phyloP scores from a whole-genome alignment of 2,888 invertebrate species.

The Dendrolimus houi region DNA sequence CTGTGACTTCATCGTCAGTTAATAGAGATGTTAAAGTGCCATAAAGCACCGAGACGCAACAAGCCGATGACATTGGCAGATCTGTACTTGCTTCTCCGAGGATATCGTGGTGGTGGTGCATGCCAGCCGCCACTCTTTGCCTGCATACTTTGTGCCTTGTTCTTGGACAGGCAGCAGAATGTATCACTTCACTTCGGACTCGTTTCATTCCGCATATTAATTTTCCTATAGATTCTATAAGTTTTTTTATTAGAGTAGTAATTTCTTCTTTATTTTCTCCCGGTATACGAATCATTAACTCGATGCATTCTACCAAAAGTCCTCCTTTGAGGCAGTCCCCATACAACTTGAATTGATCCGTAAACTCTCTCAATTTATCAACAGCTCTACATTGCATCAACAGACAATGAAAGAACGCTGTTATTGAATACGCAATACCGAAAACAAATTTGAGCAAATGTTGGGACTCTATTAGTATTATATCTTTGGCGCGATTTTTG shows the following conservation, averaged over 20 bases:
- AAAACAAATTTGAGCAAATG: conserved; percentile 77
- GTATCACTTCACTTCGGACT: conserved; percentile 73
- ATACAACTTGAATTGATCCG: conserved; percentile 76
- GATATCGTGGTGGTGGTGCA: conserved; percentile 77
- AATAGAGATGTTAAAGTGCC: conserved; percentile 67
- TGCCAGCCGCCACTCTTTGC: conserved; percentile 50
- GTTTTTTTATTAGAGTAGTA: conserved; percentile 60
- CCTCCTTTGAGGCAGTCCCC: conserved; percentile 76
- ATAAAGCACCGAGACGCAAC: conserved; percentile 76
- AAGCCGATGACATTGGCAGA: conserved; percentile 56
- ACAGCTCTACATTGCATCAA: conserved; percentile 71
- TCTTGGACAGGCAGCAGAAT: conserved; percentile 70
- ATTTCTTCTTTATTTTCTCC: conserved; percentile 45
- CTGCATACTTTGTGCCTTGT: conserved; percentile 69
- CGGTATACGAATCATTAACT: conserved; percentile 71
- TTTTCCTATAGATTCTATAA: conserved; percentile 75
- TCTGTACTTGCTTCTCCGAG: conserved; percentile 66
- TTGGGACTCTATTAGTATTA: conserved; percentile 56
- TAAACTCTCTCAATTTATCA: conserved; percentile 73
- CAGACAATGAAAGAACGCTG: conserved; percentile 77
- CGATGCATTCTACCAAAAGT: conserved; percentile 71
- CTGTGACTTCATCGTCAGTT: conserved; percentile 55
- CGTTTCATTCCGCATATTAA: conserved; percentile 75
- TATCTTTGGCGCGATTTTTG: conserved; percentile 36
- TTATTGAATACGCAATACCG: conserved; percentile 75